Evolutionary conservation across 35 echinoderm and acorn worm species (phyloP), one percentile per base, ranked within the genome.

Genomic region (Antedon bifida): DNA sequence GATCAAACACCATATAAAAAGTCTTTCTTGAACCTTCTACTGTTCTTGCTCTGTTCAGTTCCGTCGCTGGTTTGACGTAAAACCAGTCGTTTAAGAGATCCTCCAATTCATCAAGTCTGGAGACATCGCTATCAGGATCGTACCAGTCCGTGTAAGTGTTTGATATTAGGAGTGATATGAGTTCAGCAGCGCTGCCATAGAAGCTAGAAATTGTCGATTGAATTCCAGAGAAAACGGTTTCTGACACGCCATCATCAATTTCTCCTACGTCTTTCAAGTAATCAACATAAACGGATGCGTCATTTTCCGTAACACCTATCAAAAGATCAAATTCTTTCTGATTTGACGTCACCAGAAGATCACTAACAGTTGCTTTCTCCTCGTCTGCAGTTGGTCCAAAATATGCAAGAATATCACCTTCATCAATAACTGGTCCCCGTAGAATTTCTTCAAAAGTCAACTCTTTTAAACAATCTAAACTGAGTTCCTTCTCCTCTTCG

Each of bases 381-480:
- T 64, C 23, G 10, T 64, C 51, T 64, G 51, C 51, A 64, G 51
- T 64, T 7, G 51, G 51, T 64, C 51, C 51, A 64, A 64, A 64
- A 64, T 64, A 64, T 64, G 51, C 9, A 64, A 64, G 51, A 19
- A 64, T 64, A 23, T 21, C 26, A 64, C 51, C 51, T 23, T 64
- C 51, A 21, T 64, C 51, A 64, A 64, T 64, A 21, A 64, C 51
- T 16, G 51, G 51, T 12, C 51, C 51, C 26, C 26, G 26, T 30
- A 82, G 26, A 77, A 88, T 76, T 1, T 88, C 73, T 28, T 30
- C 0, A 0, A 77, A 74, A 5, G 56, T 74, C 26, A 30, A n/a
- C 9, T 82, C 76, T 75, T 32, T 19, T 17, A 88, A 74, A 76
- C 86, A 88, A 3, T 76, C n/a, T 74, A 88, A 32, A 35, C 75